Evolutionary conservation across 2,888 invertebrate species (phyloP), one percentile per base, ranked within the genome.

Genomic region (Chymomyza fuscimana): DNA sequence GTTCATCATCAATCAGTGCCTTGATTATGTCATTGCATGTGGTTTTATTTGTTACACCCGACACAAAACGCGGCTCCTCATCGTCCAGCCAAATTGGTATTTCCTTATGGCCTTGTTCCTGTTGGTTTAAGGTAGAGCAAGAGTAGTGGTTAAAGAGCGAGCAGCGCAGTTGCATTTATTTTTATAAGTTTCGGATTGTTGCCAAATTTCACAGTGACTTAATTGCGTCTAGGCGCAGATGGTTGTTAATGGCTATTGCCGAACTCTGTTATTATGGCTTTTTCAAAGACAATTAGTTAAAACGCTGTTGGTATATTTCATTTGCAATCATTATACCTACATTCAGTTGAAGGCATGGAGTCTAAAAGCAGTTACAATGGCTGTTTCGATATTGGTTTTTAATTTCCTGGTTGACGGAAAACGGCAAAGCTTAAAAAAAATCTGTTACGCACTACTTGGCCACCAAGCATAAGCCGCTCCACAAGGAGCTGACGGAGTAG

Each of bases 1-100:
- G 78, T 78, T 91, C 91, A 81, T 92, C 92, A 86, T 91, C 91
- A 88, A 92, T 91, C 87, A 92, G 80, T 65, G 91, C 92, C 76
- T 89, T 90, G 80, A 92, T 90, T 87, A 91, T 89, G 78, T 92
- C 91, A 86, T 91, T 90, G 86, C 91, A 92, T 74, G 91, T 92
- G 65, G 92, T 92, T 69, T 86, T 89, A 63, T 86, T 89, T 72
- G 90, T 90, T 69, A 91, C 89, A 65, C 92, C 91, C 72, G 91
- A 91, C 66, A 92, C 87, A 79, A 89, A 92, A 76, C 91, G 89
- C 5, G 91, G 87, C 70, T 90, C 89, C 65, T 88, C 87, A 69
- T 89, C 86, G 56, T 82, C 85, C 60, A 92, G 74, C 91, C 91
- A 92, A 78, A 92, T 90, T 54, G 91, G 90, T 72, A 92, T 89